Evolutionary conservation across 2,888 invertebrate species (phyloP).

Genomic region (Philonicus albiceps): DNA sequence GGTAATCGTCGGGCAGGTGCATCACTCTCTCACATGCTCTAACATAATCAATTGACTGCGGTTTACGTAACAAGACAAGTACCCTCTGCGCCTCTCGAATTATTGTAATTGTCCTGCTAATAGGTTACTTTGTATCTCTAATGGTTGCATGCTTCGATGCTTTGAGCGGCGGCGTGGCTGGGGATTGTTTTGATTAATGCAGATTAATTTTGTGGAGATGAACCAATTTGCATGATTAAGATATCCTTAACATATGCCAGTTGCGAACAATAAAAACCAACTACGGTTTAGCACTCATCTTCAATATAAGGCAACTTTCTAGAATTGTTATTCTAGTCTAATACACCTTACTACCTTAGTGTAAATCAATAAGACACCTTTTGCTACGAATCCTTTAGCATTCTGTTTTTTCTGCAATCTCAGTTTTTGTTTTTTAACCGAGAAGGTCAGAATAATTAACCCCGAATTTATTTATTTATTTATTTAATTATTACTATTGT

Average conservation of each 20-base stretch:
- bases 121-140: background rate
- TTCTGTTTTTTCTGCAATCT: too few relatives aligned
- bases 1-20: slow-evolving; percentile 3
- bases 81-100: background rate
- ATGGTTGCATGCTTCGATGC: background rate
- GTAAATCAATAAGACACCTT: too few relatives aligned
- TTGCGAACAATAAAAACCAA: background rate
- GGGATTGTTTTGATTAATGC: background rate
- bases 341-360: too few relatives aligned
- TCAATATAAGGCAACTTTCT: too few relatives aligned
- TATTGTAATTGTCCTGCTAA: background rate
- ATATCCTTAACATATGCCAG: background rate
- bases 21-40: background rate
- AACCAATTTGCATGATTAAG: background rate
- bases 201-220: background rate
- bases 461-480: too few relatives aligned
- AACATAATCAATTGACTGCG: background rate
- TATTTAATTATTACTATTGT: too few relatives aligned
- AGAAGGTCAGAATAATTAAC: too few relatives aligned
- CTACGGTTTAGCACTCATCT: background rate
- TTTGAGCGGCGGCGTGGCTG: background rate
- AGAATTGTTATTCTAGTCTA: background rate
- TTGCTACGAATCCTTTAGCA: too few relatives aligned
- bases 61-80: background rate
- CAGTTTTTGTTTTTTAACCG: too few relatives aligned